A percentile compares a stretch with the other conserved stretches of the same genome.
phyloP scores from a whole-genome alignment of 2,113 vertebrate species.

The Bambusicola thoracicus region DNA sequence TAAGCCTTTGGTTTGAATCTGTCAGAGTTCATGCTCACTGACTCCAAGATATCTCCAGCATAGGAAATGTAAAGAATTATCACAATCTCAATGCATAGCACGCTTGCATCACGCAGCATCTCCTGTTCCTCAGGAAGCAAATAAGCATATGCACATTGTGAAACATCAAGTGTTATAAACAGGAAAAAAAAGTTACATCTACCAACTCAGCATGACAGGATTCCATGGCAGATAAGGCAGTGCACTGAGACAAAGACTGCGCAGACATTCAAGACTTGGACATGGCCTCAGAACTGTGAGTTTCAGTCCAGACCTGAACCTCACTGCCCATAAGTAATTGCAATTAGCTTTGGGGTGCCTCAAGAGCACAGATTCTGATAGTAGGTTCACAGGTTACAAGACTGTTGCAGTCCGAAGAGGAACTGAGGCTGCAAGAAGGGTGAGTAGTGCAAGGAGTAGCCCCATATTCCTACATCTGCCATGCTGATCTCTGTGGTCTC shows the following conservation, averaged over 20 bases:
- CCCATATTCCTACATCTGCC: neutral
- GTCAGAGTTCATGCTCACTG: neutral
- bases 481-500: neutral
- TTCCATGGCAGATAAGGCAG: neutral
- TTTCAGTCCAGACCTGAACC: neutral
- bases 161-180: slow-evolving; percentile 1
- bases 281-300: neutral
- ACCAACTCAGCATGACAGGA: neutral
- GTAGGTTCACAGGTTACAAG: neutral
- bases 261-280: neutral
- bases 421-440: neutral
- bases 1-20: neutral
- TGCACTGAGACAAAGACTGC: fast-evolving
- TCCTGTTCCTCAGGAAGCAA: slow-evolving; percentile 17
- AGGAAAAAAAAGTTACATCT: neutral
- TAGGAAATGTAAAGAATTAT: neutral
- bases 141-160: neutral
- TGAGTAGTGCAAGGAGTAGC: neutral
- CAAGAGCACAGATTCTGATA: neutral
- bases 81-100: neutral
- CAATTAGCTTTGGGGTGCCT: fast-evolving
- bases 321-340: neutral
- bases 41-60: slow-evolving; percentile 6
- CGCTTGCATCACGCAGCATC: neutral
- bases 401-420: neutral